Evolutionary conservation across 2,113 vertebrate genomes (phyloP).

Genomic region (Callipepla squamata): DNA sequence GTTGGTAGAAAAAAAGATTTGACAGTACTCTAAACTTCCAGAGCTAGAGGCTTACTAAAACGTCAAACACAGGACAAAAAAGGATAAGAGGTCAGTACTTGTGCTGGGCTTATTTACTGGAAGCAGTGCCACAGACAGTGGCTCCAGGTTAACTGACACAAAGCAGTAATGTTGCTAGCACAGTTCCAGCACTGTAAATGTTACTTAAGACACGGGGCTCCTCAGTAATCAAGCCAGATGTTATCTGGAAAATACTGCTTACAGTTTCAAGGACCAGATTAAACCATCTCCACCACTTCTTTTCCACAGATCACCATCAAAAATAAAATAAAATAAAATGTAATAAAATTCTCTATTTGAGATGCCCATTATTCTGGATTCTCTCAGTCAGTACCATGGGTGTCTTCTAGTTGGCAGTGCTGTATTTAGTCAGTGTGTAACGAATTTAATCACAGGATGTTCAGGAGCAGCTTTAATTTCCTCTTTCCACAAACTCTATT

Average conservation of each 20-base stretch:
- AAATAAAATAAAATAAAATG: background rate
- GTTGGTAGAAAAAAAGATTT: background rate
- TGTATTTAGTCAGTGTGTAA: background rate
- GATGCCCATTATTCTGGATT: background rate
- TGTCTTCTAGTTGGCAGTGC: background rate
- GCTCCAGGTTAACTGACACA: background rate
- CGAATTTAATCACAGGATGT: background rate
- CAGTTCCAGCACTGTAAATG: background rate
- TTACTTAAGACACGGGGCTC: background rate
- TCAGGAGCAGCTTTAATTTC: background rate
- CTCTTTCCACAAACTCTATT: background rate
- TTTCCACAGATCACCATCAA: background rate
- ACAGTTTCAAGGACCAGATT: background rate
- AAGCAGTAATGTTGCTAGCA: background rate
- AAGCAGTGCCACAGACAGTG: background rate
- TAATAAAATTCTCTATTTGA: background rate
- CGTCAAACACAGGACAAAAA: background rate
- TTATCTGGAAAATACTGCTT: background rate
- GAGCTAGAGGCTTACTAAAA: slow-evolving; percentile 13
- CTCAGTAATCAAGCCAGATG: background rate
- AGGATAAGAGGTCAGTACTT: background rate
- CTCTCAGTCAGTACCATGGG: background rate
- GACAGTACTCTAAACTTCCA: slow-evolving; percentile 29
- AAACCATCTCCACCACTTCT: background rate
- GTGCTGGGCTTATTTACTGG: background rate